Conservation (phyloP, 1,140 invertebrate genomes). For the Drosophila mauritiana region DNA sequence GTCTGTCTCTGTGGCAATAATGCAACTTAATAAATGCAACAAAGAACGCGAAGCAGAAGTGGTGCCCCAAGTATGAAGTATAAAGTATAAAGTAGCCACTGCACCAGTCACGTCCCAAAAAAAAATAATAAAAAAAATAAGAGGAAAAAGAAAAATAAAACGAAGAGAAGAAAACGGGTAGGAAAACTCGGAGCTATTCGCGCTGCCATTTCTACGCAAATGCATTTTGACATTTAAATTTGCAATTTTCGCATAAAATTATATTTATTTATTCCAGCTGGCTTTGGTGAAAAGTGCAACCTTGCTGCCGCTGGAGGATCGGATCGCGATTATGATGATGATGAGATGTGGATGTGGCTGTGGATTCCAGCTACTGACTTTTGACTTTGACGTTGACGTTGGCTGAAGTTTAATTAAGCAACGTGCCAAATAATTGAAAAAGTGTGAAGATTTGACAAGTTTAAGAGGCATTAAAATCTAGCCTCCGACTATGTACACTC, state of each 20-base stretch:
- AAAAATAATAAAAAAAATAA: background rate
- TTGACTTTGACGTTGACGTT: constrained; percentile 77
- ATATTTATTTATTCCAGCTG: constrained; percentile 58
- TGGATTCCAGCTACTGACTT: constrained; percentile 63
- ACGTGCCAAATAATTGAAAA: constrained; percentile 83
- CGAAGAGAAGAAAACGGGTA: background rate
- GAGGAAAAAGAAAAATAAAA: background rate
- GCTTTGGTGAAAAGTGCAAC: constrained; percentile 68
- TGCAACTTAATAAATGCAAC: constrained; percentile 79
- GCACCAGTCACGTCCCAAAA: constrained; percentile 42
- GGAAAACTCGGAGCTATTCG: background rate
- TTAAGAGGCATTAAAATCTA: constrained; percentile 78
- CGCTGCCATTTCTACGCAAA: constrained; percentile 67
- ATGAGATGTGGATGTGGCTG: constrained; percentile 47
- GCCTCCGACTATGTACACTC: constrained; percentile 3
- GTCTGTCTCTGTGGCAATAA: constrained; percentile 61
- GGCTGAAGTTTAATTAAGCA: constrained; percentile 82
- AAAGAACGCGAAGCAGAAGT: constrained; percentile 54
- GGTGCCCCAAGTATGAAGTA: constrained; percentile 3
- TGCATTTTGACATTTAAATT: constrained; percentile 83
- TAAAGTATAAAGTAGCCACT: constrained; percentile 4
- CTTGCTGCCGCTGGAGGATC: constrained; percentile 46
- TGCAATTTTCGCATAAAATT: constrained; percentile 83
- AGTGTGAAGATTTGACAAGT: constrained; percentile 84
- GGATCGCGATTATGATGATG: constrained; percentile 39